Percentiles rank a stretch among this genome's conserved stretches.
phyloP scores from a whole-genome alignment of 2,797 vertebrate species.

The Cossypha niveicapilla region DNA sequence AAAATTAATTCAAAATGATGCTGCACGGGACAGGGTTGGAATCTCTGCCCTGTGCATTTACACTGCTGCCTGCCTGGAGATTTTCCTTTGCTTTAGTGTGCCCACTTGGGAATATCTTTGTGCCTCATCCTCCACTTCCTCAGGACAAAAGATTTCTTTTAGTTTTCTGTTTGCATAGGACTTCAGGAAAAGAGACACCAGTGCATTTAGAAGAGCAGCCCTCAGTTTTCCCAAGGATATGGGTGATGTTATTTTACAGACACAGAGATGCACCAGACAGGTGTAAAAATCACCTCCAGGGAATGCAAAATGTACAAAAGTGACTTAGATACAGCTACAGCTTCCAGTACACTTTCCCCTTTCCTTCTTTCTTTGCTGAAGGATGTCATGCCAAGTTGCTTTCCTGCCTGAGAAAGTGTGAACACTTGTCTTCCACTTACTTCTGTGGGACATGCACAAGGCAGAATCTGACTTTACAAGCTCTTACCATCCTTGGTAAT shows the following conservation, averaged over 20 bases:
- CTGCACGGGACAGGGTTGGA: not conserved
- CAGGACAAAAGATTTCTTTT: not conserved
- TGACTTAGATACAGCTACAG: not conserved
- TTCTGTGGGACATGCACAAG: not conserved
- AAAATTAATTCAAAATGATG: not conserved
- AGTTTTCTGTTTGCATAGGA: not conserved
- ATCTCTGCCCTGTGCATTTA: not conserved
- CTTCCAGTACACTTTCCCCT: not conserved
- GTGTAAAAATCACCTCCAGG: not conserved
- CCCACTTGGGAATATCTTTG: not conserved
- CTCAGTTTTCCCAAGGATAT: not conserved
- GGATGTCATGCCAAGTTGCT: not conserved
- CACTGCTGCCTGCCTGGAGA: rapidly evolving
- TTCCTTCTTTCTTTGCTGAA: not conserved
- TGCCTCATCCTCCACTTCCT: not conserved
- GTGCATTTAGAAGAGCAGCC: not conserved
- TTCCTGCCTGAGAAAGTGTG: not conserved
- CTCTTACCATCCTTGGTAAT: not conserved
- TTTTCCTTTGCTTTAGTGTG: not conserved
- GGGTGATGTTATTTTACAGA: not conserved
- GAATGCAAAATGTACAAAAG: not conserved
- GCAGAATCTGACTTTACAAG: not conserved
- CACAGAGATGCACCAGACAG: not conserved
- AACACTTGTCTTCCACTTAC: not conserved
- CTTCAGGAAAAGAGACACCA: not conserved